Conservation (phyloP, 1,140 invertebrate genomes). For the Euura saliciscinereae region DNA sequence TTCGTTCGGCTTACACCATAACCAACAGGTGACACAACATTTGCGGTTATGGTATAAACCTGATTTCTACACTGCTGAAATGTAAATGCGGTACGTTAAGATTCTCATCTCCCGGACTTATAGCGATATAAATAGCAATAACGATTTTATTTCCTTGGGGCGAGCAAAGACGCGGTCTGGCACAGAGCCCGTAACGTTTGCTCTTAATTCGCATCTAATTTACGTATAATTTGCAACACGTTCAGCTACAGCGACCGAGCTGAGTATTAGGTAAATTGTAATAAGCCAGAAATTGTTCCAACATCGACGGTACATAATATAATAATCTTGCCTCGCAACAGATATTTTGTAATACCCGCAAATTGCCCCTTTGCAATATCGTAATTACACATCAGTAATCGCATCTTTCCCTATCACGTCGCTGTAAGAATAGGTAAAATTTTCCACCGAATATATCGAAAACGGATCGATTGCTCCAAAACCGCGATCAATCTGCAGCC, state of each 20-base stretch:
- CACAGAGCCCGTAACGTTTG: not conserved
- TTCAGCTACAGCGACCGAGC: not conserved
- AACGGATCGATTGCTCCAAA: no score
- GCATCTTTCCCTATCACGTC: not conserved
- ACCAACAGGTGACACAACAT: not conserved
- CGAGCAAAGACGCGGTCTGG: not conserved
- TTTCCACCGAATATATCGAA: no score
- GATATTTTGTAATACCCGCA: not conserved
- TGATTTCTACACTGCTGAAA: not conserved
- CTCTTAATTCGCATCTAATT: constrained; percentile 2
- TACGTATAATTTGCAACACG: not conserved
- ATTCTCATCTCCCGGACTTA: not conserved
- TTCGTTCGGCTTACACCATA: not conserved
- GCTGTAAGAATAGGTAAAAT: no score
- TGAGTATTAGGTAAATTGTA: not conserved
- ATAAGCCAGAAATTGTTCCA: not conserved
- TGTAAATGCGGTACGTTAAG: no score
- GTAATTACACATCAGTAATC: not conserved
- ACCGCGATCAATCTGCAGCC: no score
- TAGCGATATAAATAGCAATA: not conserved
- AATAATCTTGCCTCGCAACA: not conserved
- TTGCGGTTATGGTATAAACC: not conserved
- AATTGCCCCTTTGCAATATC: not conserved
- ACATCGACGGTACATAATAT: not conserved
- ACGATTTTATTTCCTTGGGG: not conserved